These are phyloP conservation scores for Catamblyrhynchus diadema DNA, from an alignment of 2,797 vertebrate genomes.

Conservation along the genomic window DNA sequence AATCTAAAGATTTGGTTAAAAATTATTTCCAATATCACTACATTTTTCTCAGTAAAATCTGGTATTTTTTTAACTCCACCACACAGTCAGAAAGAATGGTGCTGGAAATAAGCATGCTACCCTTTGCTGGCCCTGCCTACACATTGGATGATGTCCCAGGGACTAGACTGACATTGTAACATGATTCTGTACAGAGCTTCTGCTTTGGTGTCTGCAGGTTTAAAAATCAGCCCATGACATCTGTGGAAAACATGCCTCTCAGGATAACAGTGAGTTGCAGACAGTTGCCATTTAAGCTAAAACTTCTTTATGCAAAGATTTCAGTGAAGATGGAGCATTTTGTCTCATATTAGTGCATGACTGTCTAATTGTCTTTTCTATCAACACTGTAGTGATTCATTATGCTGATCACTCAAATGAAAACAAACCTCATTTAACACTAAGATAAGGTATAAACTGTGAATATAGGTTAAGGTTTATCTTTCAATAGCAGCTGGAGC, in stretches of 20 bases:
- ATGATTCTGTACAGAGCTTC: neutral
- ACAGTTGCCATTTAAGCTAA: neutral
- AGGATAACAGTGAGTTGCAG: neutral
- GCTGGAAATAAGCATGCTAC: neutral
- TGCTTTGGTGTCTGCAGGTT: neutral
- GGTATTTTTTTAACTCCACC: neutral
- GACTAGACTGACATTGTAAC: neutral
- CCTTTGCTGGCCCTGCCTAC: neutral
- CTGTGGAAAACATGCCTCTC: neutral
- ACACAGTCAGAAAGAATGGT: neutral
- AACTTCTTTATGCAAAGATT: neutral
- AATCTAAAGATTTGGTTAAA: neutral
- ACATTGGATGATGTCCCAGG: neutral
- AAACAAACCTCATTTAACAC: neutral
- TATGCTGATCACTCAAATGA: neutral
- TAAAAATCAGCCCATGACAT: neutral
- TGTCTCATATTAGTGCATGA: neutral
- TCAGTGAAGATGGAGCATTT: neutral
- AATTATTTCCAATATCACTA: neutral
- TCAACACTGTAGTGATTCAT: neutral
- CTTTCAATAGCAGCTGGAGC: neutral
- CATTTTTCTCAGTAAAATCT: neutral
- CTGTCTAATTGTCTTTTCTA: neutral
- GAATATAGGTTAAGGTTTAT: slow-evolving; percentile 2
- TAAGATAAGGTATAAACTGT: neutral